Percentiles rank a stretch among this genome's conserved stretches.
Conservation (phyloP, 2,888 invertebrate genomes). For the Pachydiplax longipennis region DNA sequence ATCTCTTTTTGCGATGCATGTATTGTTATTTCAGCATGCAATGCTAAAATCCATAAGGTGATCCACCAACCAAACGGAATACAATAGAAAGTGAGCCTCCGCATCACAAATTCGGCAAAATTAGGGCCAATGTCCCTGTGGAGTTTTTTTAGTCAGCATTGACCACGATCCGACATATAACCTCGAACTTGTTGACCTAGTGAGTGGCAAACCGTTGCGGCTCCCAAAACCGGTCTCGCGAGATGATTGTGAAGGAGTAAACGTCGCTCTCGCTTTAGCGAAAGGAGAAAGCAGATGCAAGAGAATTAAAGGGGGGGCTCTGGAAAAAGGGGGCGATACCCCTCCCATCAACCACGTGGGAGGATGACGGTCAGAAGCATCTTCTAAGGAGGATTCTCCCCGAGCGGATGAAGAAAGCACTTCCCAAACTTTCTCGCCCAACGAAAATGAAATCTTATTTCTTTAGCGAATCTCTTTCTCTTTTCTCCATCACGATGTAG, state of each 20-base stretch:
- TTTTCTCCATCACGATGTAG: neutral
- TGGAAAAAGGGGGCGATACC: neutral
- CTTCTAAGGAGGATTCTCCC: neutral
- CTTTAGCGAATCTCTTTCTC: neutral
- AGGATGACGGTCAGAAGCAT: neutral
- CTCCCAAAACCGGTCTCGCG: slow-evolving; percentile 1
- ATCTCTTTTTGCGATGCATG: no score
- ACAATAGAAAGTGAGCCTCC: no score
- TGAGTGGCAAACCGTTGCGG: slow-evolving; percentile 10
- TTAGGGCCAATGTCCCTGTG: neutral
- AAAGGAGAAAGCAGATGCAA: slow-evolving; percentile 8
- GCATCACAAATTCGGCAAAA: no score
- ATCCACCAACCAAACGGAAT: no score
- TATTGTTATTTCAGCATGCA: no score
- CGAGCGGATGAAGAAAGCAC: neutral
- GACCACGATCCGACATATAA: slow-evolving; percentile 27
- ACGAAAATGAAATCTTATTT: neutral
- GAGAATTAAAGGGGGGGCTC: no score
- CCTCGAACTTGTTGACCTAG: slow-evolving; percentile 43
- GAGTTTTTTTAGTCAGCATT: slow-evolving; percentile 6
- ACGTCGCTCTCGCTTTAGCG: neutral
- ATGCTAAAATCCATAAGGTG: no score
- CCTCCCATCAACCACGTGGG: neutral
- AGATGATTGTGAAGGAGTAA: neutral
- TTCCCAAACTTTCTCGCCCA: neutral